Percentiles rank a stretch among this genome's conserved stretches.
phyloP scores from a whole-genome alignment of 1,140 invertebrate genomes.

The Drosophila pruinosa region DNA sequence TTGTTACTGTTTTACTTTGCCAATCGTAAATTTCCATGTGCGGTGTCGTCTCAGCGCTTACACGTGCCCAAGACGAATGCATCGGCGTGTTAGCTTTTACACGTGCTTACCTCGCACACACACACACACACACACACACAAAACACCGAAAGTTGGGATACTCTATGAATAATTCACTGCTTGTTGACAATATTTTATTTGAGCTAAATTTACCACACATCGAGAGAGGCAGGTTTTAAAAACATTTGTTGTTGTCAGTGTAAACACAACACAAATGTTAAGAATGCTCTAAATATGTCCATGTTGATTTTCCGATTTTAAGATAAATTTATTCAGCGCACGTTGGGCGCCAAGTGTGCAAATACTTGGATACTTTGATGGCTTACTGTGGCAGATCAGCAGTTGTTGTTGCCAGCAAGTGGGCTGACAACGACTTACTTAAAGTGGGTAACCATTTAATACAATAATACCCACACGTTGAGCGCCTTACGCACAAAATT shows the following conservation, averaged over 20 bases:
- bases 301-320: background rate
- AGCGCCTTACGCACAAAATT: background rate
- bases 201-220: background rate
- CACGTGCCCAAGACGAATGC: conserved; percentile 54
- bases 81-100: conserved; percentile 16
- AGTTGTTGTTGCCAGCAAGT: background rate
- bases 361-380: background rate
- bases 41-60: conserved; percentile 11
- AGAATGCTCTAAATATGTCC: background rate
- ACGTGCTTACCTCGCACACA: conserved; percentile 11
- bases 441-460: background rate
- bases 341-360: background rate
- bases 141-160: conserved; percentile 4
- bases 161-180: conserved; percentile 9
- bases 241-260: background rate
- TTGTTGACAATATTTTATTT: conserved; percentile 11
- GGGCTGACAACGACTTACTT: background rate
- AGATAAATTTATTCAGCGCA: background rate
- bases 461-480: background rate
- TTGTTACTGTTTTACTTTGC: conserved; percentile 27
- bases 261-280: background rate
- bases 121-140: background rate
- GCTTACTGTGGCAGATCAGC: background rate
- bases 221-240: background rate
- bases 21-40: conserved; percentile 55